These are phyloP conservation scores for Paratrypauchen microcephalus DNA, from an alignment of 2,797 vertebrate genomes.

Conservation along the genomic window DNA sequence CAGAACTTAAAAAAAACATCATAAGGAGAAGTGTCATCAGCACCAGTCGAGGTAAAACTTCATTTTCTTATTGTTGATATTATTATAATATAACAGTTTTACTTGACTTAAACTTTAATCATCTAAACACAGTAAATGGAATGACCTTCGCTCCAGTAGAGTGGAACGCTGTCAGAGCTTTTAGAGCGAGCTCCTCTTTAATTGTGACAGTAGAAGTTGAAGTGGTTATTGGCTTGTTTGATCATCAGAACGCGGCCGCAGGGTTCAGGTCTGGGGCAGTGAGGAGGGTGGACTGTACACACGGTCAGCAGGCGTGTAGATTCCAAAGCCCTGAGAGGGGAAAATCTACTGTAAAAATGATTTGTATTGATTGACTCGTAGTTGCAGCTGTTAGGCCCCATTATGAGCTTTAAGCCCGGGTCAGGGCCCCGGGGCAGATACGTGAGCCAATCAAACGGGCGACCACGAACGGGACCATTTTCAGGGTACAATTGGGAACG, in stretches of 20 bases:
- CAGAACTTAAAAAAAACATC: slow-evolving; percentile 29
- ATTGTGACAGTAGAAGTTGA: slow-evolving; percentile 71
- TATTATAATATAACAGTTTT: background rate
- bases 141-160: background rate
- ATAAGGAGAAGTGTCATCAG: background rate
- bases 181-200: slow-evolving; percentile 61
- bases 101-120: background rate
- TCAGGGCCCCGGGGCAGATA: slow-evolving; percentile 58
- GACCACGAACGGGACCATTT: slow-evolving; percentile 44
- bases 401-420: slow-evolving; percentile 67
- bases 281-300: slow-evolving; percentile 35
- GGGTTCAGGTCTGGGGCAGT: slow-evolving; percentile 59
- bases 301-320: slow-evolving; percentile 25
- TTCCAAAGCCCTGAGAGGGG: slow-evolving; percentile 45
- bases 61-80: background rate
- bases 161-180: slow-evolving; percentile 62
- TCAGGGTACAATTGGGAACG: slow-evolving; percentile 49
- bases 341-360: slow-evolving; percentile 71
- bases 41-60: slow-evolving; percentile 42
- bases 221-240: slow-evolving; percentile 57
- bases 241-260: slow-evolving; percentile 70
- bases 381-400: slow-evolving; percentile 77
- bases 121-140: background rate
- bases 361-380: slow-evolving; percentile 78
- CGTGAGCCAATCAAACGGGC: slow-evolving; percentile 60